Evolutionary conservation across 92 coral and sea anemone species (phyloP).

Genomic region (Heliopora coerulea): DNA sequence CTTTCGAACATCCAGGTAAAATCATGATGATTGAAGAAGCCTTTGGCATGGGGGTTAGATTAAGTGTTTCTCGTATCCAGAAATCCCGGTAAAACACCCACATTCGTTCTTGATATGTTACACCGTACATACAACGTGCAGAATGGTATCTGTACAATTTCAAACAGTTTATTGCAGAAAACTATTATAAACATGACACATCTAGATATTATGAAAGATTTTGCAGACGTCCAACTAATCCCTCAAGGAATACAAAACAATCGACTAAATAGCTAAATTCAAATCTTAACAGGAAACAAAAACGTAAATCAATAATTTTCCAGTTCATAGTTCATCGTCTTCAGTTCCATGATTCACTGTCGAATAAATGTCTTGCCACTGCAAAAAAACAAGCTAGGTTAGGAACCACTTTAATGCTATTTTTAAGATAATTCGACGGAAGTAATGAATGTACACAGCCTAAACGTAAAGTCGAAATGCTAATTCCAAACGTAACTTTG

Average conservation of each 20-base stretch:
- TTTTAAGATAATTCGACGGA: too few species aligned
- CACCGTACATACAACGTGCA: too few species aligned
- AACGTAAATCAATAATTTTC: not conserved
- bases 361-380: slow-evolving; percentile 98
- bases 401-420: not conserved
- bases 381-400: slow-evolving; percentile 23
- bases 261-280: not conserved
- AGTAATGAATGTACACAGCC: too few species aligned
- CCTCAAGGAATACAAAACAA: not conserved
- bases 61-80: too few species aligned
- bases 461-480: too few species aligned
- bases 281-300: not conserved
- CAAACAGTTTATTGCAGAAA: not conserved
- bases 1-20: too few species aligned
- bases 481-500: too few species aligned
- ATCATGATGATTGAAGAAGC: too few species aligned
- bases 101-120: too few species aligned
- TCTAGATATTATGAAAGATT: not conserved
- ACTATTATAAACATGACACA: not conserved
- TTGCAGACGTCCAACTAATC: not conserved
- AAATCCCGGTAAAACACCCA: too few species aligned
- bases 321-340: not conserved
- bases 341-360: slow-evolving; percentile 46
- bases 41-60: too few species aligned
- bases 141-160: too few species aligned